phyloP scores from a whole-genome alignment of 1,140 invertebrate species.

The Ceratina calcarata region DNA sequence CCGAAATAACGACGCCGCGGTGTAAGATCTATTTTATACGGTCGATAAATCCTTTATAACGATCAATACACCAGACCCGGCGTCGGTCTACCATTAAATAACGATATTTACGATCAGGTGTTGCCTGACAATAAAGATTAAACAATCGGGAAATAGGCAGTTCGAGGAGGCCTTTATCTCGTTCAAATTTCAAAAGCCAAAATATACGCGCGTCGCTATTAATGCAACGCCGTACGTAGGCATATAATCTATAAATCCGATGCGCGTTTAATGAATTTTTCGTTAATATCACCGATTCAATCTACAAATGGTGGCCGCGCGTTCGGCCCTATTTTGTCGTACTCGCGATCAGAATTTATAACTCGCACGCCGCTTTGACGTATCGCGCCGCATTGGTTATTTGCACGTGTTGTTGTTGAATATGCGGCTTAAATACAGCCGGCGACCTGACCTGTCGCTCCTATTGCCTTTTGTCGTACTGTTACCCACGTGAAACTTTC shows the following conservation, averaged over 20 bases:
- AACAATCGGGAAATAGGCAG: slow-evolving; percentile 59
- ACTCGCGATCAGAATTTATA: slow-evolving; percentile 61
- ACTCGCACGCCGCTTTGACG: slow-evolving; percentile 61
- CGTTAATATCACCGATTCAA: slow-evolving; percentile 68
- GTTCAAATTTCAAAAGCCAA: slow-evolving; percentile 52
- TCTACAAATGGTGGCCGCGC: slow-evolving; percentile 56
- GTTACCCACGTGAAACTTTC: slow-evolving; percentile 19
- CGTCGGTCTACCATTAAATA: slow-evolving; percentile 60
- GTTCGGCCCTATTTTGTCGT: slow-evolving; percentile 53
- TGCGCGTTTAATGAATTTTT: slow-evolving; percentile 68
- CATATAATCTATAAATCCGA: slow-evolving; percentile 66
- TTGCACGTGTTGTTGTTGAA: slow-evolving; percentile 46
- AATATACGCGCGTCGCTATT: slow-evolving; percentile 39
- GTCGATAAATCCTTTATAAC: slow-evolving; percentile 58
- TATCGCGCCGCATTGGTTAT: slow-evolving; percentile 61
- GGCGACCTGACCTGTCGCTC: slow-evolving; percentile 23
- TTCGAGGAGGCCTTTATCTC: slow-evolving; percentile 57
- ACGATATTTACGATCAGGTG: slow-evolving; percentile 62
- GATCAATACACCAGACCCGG: slow-evolving; percentile 49
- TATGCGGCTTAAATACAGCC: slow-evolving; percentile 32
- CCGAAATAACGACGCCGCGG: slow-evolving; percentile 30
- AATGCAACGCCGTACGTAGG: slow-evolving; percentile 30
- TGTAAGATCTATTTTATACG: slow-evolving; percentile 62
- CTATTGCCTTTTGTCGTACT: slow-evolving; percentile 11
- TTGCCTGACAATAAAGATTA: slow-evolving; percentile 64